These are phyloP conservation scores for Eumaeus atala DNA, from an alignment of 1,140 invertebrate genomes.

Conservation along the genomic window DNA sequence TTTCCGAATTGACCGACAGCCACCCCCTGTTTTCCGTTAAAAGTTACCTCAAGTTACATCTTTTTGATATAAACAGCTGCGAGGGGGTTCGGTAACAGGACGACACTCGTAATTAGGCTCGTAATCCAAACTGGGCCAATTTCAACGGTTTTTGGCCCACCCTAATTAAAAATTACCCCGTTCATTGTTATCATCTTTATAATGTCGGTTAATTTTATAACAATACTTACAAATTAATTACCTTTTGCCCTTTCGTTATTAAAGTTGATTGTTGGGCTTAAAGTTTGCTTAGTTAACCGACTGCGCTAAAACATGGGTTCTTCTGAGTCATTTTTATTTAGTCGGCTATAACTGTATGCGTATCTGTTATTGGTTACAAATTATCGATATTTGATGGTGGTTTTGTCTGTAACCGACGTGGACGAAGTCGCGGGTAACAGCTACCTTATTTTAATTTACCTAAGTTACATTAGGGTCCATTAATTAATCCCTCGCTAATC, in stretches of 20 bases:
- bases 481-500: slow-evolving; percentile 1
- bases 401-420: too few species aligned
- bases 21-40: background rate
- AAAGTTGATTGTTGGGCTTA: background rate
- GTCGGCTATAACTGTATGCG: too few species aligned
- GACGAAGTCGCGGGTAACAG: too few species aligned
- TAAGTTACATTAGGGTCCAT: background rate
- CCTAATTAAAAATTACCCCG: slow-evolving; percentile 63
- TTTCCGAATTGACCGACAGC: slow-evolving; percentile 1
- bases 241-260: slow-evolving; percentile 4
- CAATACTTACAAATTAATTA: slow-evolving; percentile 18
- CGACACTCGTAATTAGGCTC: slow-evolving; percentile 59
- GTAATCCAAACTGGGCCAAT: slow-evolving; percentile 46
- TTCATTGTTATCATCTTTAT: slow-evolving; percentile 41
- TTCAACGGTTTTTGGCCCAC: slow-evolving; percentile 33
- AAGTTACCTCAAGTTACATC: slow-evolving; percentile 4
- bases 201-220: slow-evolving; percentile 42
- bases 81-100: slow-evolving; percentile 14
- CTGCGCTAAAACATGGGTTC: too few species aligned
- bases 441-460: too few species aligned
- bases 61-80: slow-evolving; percentile 3
- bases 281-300: too few species aligned
- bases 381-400: too few species aligned
- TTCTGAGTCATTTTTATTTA: too few species aligned
- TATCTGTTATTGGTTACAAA: too few species aligned